These are phyloP conservation scores for Silvanus unidentatus DNA, from an alignment of 2,888 invertebrate species.

Conservation along the genomic window DNA sequence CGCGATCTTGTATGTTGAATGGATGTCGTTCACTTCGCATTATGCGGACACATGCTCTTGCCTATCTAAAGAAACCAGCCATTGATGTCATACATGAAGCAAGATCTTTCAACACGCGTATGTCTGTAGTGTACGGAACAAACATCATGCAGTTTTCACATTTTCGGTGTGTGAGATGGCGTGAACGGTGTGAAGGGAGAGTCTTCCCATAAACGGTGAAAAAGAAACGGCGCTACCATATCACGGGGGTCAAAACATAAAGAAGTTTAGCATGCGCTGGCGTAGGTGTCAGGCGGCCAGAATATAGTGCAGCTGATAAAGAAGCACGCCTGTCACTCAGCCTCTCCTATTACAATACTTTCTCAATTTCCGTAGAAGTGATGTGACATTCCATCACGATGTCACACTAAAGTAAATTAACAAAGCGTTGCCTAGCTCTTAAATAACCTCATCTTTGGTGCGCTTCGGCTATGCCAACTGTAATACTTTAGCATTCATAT, in stretches of 20 bases:
- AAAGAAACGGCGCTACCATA: slow-evolving; percentile 3
- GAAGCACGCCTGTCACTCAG: slow-evolving; percentile 45
- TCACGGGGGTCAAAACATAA: slow-evolving; percentile 31
- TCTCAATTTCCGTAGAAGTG: slow-evolving; percentile 46
- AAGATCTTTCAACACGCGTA: slow-evolving; percentile 7
- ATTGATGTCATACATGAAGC: slow-evolving; percentile 27
- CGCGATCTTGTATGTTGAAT: slow-evolving; percentile 23
- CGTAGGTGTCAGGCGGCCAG: slow-evolving; percentile 39
- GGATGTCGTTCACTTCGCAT: slow-evolving; percentile 29
- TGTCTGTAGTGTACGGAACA: background rate
- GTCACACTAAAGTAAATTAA: slow-evolving; percentile 46
- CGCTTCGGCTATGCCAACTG: slow-evolving; percentile 11
- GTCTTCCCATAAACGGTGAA: too few relatives aligned
- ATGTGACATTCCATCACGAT: slow-evolving; percentile 46
- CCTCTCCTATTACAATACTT: slow-evolving; percentile 45
- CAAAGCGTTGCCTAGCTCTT: slow-evolving; percentile 43
- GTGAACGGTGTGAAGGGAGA: too few relatives aligned
- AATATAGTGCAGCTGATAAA: slow-evolving; percentile 45
- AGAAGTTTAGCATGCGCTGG: slow-evolving; percentile 37
- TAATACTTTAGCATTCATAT: slow-evolving; percentile 4
- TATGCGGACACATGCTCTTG: slow-evolving; percentile 36
- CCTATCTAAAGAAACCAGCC: slow-evolving; percentile 33
- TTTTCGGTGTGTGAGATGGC: too few relatives aligned
- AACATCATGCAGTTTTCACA: too few relatives aligned
- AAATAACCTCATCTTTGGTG: slow-evolving; percentile 41